A percentile compares a stretch with the other conserved stretches of the same genome.
phyloP scores from a whole-genome alignment of 1,140 invertebrate genomes.

The Drosophila kohkoa region DNA sequence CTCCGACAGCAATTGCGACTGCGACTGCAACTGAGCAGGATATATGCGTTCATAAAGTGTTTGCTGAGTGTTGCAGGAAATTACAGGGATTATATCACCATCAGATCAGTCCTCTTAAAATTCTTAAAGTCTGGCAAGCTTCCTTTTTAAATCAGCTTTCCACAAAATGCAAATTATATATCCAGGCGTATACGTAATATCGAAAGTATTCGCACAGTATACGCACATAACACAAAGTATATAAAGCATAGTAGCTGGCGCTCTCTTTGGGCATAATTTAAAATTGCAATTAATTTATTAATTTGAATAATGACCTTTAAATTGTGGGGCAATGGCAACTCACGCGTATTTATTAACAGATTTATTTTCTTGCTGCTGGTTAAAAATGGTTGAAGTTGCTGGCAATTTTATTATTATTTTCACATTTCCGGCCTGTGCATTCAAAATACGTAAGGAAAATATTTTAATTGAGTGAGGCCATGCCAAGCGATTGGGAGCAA shows the following conservation, averaged over 20 bases:
- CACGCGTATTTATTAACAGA: slow-evolving; percentile 49
- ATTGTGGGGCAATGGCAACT: slow-evolving; percentile 1
- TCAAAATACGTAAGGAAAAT: slow-evolving; percentile 45
- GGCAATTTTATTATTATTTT: slow-evolving; percentile 41
- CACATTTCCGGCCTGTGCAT: slow-evolving; percentile 15
- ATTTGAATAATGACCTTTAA: slow-evolving; percentile 60
- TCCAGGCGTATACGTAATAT: slow-evolving; percentile 19
- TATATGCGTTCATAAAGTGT: slow-evolving; percentile 11
- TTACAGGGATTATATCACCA: slow-evolving; percentile 11
- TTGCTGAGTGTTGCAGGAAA: slow-evolving; percentile 15
- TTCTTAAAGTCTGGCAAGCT: not conserved
- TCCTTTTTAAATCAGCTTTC: not conserved
- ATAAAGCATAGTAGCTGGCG: not conserved
- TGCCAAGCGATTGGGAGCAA: slow-evolving; percentile 5
- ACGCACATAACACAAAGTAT: not conserved
- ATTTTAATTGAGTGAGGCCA: slow-evolving; percentile 64
- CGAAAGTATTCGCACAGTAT: not conserved
- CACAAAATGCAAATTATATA: not conserved
- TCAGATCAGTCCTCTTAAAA: not conserved
- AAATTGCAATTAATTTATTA: slow-evolving; percentile 69
- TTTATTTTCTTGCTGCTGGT: slow-evolving; percentile 50
- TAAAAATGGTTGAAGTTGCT: slow-evolving; percentile 1
- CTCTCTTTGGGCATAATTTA: slow-evolving; percentile 43
- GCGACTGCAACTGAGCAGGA: slow-evolving; percentile 6
- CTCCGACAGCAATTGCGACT: not conserved